A percentile compares a stretch with the other conserved stretches of the same genome.
Evolutionary conservation across 2,888 invertebrate species (phyloP).

Genomic region (Agriotes lineatus): DNA sequence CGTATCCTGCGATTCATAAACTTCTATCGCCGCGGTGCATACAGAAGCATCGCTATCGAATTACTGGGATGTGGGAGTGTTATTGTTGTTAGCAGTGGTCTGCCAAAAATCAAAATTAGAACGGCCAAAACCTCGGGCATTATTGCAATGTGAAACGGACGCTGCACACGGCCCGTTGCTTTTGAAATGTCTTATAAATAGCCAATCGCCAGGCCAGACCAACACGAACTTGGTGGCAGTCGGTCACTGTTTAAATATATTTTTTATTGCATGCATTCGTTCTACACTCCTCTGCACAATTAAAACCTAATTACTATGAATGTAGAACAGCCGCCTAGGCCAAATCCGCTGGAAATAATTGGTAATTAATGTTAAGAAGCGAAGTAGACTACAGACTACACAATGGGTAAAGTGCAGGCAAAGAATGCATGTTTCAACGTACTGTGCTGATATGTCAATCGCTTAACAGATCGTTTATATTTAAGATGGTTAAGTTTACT

Average conservation of each 20-base stretch:
- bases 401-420: no score
- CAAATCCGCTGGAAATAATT: no score
- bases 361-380: no score
- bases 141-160: constrained; percentile 48
- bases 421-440: no score
- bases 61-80: constrained; percentile 41
- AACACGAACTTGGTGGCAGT: constrained; percentile 32
- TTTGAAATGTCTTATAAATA: constrained; percentile 44
- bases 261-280: constrained; percentile 23
- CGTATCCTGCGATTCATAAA: background rate
- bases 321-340: no score
- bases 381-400: no score
- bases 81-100: constrained; percentile 38
- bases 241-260: constrained; percentile 39
- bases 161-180: constrained; percentile 49
- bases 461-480: no score
- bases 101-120: constrained; percentile 51
- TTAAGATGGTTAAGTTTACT: no score
- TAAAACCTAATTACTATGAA: constrained; percentile 33
- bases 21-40: background rate
- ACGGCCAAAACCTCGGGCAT: constrained; percentile 47
- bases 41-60: constrained; percentile 23
- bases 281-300: constrained; percentile 21
- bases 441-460: no score
- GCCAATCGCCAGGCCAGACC: constrained; percentile 40